Percentiles rank a stretch among this genome's conserved stretches.
phyloP scores from a whole-genome alignment of 2,888 invertebrate genomes.

The Apoda limacodes region DNA sequence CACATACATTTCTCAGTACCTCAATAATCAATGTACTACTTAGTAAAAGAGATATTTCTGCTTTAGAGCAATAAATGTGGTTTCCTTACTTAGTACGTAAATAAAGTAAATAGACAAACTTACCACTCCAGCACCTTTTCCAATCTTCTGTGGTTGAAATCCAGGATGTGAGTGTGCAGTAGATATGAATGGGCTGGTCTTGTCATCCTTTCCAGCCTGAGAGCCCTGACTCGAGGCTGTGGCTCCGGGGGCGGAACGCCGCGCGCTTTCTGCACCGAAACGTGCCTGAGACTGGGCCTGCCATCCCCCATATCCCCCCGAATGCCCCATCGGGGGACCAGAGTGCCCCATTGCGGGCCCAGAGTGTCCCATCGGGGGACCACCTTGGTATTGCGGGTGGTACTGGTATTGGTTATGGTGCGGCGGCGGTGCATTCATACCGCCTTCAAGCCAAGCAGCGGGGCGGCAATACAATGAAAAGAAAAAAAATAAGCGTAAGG shows the following conservation, averaged over 20 bases:
- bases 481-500: constrained; percentile 66
- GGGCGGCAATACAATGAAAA: constrained; percentile 68
- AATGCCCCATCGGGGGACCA: constrained; percentile 27
- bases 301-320: constrained; percentile 36
- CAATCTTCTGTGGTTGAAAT: constrained; percentile 94
- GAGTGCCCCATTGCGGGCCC: constrained; percentile 32
- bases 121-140: constrained; percentile 75
- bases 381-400: constrained; percentile 63
- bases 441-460: constrained; percentile 69
- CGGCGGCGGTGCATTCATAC: constrained; percentile 68
- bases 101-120: constrained; percentile 27
- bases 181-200: constrained; percentile 87
- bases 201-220: constrained; percentile 65
- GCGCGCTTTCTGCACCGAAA: constrained; percentile 65
- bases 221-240: constrained; percentile 24
- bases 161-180: constrained; percentile 92
- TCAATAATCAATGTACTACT: background rate
- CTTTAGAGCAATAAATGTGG: constrained; percentile 1
- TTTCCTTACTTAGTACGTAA: constrained; percentile 1
- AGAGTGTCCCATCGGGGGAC: constrained; percentile 34
- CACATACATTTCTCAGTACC: background rate
- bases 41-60: too few species aligned
- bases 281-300: constrained; percentile 50
- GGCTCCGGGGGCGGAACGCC: constrained; percentile 31
- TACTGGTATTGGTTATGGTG: constrained; percentile 69